Percentiles rank a stretch among this genome's conserved stretches.
These are phyloP conservation scores for Strigops habroptila DNA, from an alignment of 2,113 vertebrate species.

Conservation along the genomic window DNA sequence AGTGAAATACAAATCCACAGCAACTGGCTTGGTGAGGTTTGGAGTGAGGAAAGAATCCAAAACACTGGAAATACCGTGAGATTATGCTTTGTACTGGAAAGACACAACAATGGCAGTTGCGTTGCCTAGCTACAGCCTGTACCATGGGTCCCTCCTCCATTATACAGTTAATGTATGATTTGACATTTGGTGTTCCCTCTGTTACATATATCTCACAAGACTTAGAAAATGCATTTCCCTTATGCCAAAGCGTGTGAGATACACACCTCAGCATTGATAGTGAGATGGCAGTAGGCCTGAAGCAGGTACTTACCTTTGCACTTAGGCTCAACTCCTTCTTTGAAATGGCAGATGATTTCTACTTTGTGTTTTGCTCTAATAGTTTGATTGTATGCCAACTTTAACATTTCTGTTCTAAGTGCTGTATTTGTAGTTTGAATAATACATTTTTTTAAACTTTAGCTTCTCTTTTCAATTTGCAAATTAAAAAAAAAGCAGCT, in stretches of 20 bases:
- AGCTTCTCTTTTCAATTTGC: background rate
- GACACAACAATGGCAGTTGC: background rate
- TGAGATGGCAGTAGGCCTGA: background rate
- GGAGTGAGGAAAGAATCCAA: background rate
- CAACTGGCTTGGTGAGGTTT: background rate
- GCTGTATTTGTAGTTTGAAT: background rate
- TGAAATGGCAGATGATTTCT: background rate
- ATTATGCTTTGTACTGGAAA: background rate
- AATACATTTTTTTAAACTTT: background rate
- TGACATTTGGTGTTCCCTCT: background rate
- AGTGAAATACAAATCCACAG: background rate
- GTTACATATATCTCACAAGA: background rate
- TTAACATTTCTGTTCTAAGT: background rate
- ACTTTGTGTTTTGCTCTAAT: background rate
- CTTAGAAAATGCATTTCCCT: background rate
- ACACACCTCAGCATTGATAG: background rate
- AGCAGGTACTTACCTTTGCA: background rate
- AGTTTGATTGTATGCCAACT: background rate
- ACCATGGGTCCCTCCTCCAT: background rate
- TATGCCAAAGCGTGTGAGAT: background rate
- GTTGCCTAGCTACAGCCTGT: background rate
- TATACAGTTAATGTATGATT: background rate
- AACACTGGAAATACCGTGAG: background rate
- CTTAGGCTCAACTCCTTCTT: background rate
- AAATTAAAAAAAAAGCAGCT: background rate